Percentiles rank a stretch among this genome's conserved stretches.
These are phyloP conservation scores for Beroe ovata DNA, from an alignment of 37 sponge, comb jelly and placozoan genomes.

Conservation along the genomic window DNA sequence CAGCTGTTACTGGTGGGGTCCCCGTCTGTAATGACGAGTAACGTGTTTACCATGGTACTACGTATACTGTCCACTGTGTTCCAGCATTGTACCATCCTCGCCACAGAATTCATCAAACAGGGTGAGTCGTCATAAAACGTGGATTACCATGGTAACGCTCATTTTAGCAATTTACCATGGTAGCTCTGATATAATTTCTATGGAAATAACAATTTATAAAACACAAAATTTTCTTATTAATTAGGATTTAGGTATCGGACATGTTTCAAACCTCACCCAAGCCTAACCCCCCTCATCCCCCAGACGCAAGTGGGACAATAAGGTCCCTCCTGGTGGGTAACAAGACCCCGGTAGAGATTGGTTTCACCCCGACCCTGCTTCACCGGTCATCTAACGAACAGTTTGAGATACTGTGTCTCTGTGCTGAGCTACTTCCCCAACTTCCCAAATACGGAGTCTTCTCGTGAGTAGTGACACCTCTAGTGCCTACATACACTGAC, in stretches of 20 bases:
- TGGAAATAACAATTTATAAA: too few species aligned
- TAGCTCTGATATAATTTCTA: too few species aligned
- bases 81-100: conserved; percentile 74
- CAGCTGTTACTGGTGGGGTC: conserved; percentile 81
- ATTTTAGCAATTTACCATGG: too few species aligned
- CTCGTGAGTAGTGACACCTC: conserved; percentile 39
- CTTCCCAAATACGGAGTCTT: conserved; percentile 66
- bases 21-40: conserved; percentile 81
- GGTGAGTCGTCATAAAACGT: too few species aligned
- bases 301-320: conserved; percentile 58
- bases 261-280: too few species aligned
- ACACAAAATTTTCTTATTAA: too few species aligned
- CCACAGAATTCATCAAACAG: conserved; percentile 83
- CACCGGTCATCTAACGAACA: conserved; percentile 65
- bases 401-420: conserved; percentile 61
- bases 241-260: too few species aligned
- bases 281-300: conserved; percentile 18
- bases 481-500: too few species aligned
- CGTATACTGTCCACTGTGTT: conserved; percentile 80
- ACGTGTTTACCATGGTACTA: conserved; percentile 79
- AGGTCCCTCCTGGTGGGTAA: conserved; percentile 59
- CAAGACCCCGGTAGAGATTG: conserved; percentile 64
- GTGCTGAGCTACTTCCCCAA: conserved; percentile 53
- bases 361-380: conserved; percentile 24
- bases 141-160: too few species aligned